These are phyloP conservation scores for Cosmia pyralina DNA, from an alignment of 2,888 invertebrate species.

Conservation along the genomic window DNA sequence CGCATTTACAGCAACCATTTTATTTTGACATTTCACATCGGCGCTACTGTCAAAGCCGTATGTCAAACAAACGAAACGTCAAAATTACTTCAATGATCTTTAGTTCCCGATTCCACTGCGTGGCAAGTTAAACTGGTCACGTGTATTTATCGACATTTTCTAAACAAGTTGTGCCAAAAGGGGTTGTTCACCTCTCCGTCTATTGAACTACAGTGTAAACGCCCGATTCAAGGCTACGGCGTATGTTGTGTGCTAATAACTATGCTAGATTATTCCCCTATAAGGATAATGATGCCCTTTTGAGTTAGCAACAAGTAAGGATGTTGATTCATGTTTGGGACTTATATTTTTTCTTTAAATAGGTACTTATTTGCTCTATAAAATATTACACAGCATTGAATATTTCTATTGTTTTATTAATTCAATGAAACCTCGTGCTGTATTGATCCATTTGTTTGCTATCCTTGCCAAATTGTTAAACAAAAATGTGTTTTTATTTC, in stretches of 20 bases:
- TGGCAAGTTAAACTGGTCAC: slow-evolving; percentile 32
- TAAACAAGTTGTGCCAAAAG: slow-evolving; percentile 78
- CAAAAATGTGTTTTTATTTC: neutral
- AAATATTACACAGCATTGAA: neutral
- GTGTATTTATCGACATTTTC: slow-evolving; percentile 63
- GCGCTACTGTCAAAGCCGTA: neutral
- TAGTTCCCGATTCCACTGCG: slow-evolving; percentile 25
- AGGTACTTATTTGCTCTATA: too few species aligned
- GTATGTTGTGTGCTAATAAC: slow-evolving; percentile 52
- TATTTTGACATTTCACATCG: slow-evolving; percentile 8
- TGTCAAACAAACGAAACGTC: slow-evolving; percentile 31
- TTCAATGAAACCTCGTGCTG: neutral
- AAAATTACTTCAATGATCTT: slow-evolving; percentile 10
- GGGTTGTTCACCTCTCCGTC: slow-evolving; percentile 75
- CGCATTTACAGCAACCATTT: slow-evolving; percentile 26
- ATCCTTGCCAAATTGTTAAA: neutral
- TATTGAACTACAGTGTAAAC: slow-evolving; percentile 72
- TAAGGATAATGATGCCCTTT: slow-evolving; percentile 33
- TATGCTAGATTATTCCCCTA: slow-evolving; percentile 54
- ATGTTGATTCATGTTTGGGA: neutral
- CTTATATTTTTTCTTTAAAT: neutral
- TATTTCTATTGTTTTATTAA: neutral
- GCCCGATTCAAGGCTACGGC: slow-evolving; percentile 72
- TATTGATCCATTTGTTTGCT: neutral
- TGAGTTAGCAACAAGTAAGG: slow-evolving; percentile 6